These are phyloP conservation scores for Bombycilla garrulus DNA, from an alignment of 2,113 vertebrate genomes.

Conservation along the genomic window DNA sequence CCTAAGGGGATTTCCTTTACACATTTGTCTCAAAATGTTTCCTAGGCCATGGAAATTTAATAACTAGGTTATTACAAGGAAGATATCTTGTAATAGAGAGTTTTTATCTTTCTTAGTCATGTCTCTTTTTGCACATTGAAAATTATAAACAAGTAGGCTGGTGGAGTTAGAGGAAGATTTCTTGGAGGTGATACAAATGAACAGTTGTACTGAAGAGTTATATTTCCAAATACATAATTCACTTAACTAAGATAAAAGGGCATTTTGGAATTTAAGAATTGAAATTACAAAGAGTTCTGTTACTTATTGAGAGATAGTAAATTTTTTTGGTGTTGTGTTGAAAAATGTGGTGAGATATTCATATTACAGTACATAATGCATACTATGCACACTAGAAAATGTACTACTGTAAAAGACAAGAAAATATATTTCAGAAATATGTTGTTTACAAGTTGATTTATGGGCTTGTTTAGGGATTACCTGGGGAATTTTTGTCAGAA, in stretches of 20 bases:
- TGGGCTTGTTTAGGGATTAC: not conserved
- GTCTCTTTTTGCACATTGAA: not conserved
- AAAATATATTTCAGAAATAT: not conserved
- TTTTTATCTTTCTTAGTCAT: not conserved
- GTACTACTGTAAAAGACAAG: not conserved
- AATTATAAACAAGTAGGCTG: not conserved
- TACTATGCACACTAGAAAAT: not conserved
- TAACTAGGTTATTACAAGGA: not conserved
- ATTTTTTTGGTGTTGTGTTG: not conserved
- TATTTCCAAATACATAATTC: not conserved
- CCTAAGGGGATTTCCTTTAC: not conserved
- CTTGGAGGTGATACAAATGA: not conserved
- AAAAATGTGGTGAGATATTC: slow-evolving; percentile 4
- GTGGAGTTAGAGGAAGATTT: not conserved
- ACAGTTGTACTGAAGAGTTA: not conserved
- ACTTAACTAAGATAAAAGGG: not conserved
- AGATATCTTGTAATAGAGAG: not conserved
- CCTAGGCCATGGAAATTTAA: not conserved
- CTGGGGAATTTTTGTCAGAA: not conserved
- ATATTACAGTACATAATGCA: not conserved
- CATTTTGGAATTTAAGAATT: not conserved
- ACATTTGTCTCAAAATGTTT: not conserved
- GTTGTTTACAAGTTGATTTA: not conserved
- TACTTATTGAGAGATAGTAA: not conserved
- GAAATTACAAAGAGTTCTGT: not conserved